These are phyloP conservation scores for Andricus grossulariae DNA, from an alignment of 1,140 invertebrate species.

Conservation along the genomic window DNA sequence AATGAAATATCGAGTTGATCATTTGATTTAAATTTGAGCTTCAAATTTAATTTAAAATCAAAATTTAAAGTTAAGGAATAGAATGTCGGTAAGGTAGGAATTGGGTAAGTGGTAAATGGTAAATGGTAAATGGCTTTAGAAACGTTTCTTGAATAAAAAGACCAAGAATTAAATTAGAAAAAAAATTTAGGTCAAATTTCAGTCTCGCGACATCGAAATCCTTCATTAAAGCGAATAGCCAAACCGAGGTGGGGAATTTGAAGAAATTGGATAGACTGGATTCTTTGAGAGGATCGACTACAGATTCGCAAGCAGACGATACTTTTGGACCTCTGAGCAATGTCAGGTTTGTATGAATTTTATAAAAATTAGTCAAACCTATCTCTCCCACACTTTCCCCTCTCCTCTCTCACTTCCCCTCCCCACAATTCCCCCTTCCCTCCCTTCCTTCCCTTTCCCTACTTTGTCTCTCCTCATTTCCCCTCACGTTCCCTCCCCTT, in stretches of 20 bases:
- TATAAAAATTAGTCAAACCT: constrained; percentile 18
- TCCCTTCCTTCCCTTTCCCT: no score
- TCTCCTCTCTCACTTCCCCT: no score
- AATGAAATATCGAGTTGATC: no score
- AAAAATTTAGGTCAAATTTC: constrained; percentile 44
- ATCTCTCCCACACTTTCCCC: no score
- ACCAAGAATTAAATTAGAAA: not conserved
- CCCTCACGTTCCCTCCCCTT: no score
- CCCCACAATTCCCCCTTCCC: no score
- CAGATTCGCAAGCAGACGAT: constrained; percentile 86
- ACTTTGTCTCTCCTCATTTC: no score
- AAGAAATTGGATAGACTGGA: constrained; percentile 82
- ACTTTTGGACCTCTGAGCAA: constrained; percentile 92
- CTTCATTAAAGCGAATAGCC: constrained; percentile 93
- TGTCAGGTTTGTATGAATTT: constrained; percentile 79
- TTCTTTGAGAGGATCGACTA: constrained; percentile 82
- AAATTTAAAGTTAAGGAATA: no score
- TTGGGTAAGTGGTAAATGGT: not conserved
- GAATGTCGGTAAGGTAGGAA: no score
- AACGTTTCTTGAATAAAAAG: not conserved
- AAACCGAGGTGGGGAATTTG: constrained; percentile 82
- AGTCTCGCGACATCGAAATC: constrained; percentile 88
- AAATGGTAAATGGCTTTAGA: not conserved
- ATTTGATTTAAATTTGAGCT: no score
- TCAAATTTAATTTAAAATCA: no score